These are phyloP conservation scores for Guaruba guarouba DNA, from an alignment of 2,113 vertebrate species.

Conservation along the genomic window DNA sequence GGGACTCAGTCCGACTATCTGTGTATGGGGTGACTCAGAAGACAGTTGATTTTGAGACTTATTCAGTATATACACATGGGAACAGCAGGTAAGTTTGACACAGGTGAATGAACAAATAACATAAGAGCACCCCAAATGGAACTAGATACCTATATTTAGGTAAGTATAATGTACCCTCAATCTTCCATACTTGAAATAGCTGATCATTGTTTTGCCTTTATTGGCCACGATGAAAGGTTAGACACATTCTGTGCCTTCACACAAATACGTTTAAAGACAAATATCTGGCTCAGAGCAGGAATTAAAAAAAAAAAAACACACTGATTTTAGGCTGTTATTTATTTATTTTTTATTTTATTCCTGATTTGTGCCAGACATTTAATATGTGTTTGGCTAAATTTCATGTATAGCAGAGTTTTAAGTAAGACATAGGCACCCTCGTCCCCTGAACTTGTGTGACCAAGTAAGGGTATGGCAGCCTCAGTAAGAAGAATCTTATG, in stretches of 20 bases:
- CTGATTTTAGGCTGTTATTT: not conserved
- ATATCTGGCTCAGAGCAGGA: not conserved
- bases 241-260: not conserved
- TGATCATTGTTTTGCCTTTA: not conserved
- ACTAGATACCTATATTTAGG: not conserved
- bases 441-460: not conserved
- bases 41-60: not conserved
- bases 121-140: not conserved
- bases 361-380: not conserved
- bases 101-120: not conserved
- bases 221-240: not conserved
- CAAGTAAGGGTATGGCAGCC: not conserved
- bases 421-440: not conserved
- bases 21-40: not conserved
- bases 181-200: not conserved
- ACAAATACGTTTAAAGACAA: not conserved
- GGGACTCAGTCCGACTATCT: not conserved
- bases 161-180: not conserved
- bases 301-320: not conserved
- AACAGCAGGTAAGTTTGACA: not conserved
- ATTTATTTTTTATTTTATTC: not conserved
- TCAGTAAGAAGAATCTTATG: not conserved
- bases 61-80: not conserved
- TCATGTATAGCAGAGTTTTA: not conserved
- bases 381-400: not conserved